Base-by-base conservation (phyloP, 2,888 invertebrate species). In the Drosophila anomelani region DNA sequence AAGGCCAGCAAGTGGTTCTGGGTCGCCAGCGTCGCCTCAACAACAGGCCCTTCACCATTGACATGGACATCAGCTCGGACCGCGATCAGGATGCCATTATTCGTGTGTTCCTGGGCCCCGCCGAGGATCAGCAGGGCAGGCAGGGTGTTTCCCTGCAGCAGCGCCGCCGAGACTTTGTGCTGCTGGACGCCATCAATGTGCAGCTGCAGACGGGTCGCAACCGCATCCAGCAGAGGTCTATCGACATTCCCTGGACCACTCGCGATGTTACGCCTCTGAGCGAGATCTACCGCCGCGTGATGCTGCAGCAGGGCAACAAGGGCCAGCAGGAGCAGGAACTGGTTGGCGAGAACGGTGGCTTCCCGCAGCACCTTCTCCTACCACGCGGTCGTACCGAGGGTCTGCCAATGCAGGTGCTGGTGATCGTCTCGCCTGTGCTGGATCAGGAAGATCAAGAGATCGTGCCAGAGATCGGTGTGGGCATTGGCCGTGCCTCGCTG, bases 71-170 rank as follows among this genome's bases (percentile, higher is more conserved):
- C 9, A 93, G 93, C 56, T 94, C 95, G 57, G 94, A 95, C 39
- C 93, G 94, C 60, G 92, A 93, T 3, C 93, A 92, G 53, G 93
- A 94, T 54, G 95, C 94, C 1, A 93, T 94, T 13, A 91, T 96
- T 68, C 95, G 95, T 78, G 92, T 95, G 32, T 95, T 95, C 93
- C 83, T 96, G 38, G 96, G 95, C 64, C 96, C 96, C 2, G 95
- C 95, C 90, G 94, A 94, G 85, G 94, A 95, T 86, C 94, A 94
- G 75, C 92, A 94, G 71, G 82, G 78, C 10, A 83, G 77, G 5
- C 63, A 59, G 6, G 46, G 43, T 0, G 51, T 68, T 12, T 51
- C 60, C 10, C 26, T 90, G 4, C 85, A 90, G 10, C 67, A 79
- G 23, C 74, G 80, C 13, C 94, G 95, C 38, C 85, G 94, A 6